phyloP scores from a whole-genome alignment of 2,113 vertebrate species.

The Pelecanus crispus region DNA sequence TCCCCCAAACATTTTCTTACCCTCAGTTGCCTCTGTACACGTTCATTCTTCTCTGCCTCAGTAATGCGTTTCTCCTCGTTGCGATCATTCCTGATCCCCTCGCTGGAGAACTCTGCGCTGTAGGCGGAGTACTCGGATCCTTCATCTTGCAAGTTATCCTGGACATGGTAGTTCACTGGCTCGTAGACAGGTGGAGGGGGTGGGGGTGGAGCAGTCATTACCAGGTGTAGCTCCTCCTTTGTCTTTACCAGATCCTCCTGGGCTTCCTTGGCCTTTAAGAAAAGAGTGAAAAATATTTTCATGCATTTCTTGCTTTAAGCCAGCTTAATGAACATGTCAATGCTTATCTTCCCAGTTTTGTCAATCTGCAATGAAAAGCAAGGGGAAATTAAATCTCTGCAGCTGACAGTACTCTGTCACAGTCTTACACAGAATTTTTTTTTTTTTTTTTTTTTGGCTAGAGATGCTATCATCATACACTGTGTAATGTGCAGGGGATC shows the following conservation, averaged over 20 bases:
- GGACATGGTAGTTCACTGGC: conserved; percentile 73
- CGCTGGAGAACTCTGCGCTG: conserved; percentile 86
- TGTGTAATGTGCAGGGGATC: too few relatives aligned
- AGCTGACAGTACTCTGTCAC: background rate
- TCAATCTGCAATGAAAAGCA: background rate
- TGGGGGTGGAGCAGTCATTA: conserved; percentile 79
- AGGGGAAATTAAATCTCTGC: background rate
- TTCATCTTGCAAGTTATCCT: conserved; percentile 81
- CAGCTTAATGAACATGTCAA: background rate
- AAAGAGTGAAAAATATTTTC: background rate
- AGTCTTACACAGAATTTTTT: background rate
- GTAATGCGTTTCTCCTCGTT: conserved; percentile 88
- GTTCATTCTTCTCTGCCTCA: conserved; percentile 91
- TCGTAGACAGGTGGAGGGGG: conserved; percentile 82
- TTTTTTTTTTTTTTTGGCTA: background rate
- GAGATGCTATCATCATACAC: background rate
- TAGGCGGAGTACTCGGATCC: conserved; percentile 79
- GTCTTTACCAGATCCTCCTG: conserved; percentile 88
- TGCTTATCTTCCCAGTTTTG: background rate
- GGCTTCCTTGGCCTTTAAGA: conserved; percentile 82
- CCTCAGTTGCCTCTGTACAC: conserved; percentile 89
- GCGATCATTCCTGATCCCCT: conserved; percentile 84
- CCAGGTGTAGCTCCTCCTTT: conserved; percentile 86
- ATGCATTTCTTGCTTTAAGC: background rate
- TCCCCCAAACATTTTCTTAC: conserved; percentile 64